Evolutionary conservation across 2,113 vertebrate species (phyloP).

Genomic region (Emydura subglobosa): DNA sequence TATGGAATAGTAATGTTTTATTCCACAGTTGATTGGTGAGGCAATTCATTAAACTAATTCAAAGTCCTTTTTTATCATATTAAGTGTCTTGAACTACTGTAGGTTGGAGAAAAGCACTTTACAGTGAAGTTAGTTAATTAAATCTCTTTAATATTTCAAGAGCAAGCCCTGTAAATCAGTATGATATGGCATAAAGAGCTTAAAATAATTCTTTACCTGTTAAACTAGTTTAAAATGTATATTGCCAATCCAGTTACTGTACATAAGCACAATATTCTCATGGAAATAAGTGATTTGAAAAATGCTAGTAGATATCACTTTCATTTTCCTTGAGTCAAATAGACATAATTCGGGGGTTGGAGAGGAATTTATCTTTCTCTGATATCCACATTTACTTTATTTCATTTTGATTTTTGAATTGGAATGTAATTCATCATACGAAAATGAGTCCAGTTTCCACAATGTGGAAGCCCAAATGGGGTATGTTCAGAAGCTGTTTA

Average conservation of each 20-base stretch:
- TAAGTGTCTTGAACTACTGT: neutral
- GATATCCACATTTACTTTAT: neutral
- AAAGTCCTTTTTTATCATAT: neutral
- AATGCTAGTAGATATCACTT: neutral
- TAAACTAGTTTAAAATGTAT: neutral
- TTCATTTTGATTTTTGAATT: neutral
- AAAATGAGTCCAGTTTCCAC: neutral
- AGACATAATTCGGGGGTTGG: neutral
- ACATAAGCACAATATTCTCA: slow-evolving; percentile 43
- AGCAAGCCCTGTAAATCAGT: neutral
- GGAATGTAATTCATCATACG: neutral
- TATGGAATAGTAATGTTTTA: neutral
- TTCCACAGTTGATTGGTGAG: neutral
- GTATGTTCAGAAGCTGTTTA: neutral
- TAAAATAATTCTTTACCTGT: neutral
- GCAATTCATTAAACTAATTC: neutral
- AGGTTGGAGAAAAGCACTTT: neutral
- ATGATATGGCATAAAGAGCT: neutral
- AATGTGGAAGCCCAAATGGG: neutral
- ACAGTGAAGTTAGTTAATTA: neutral
- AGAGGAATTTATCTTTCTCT: neutral
- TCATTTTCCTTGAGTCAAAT: neutral
- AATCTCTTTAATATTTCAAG: neutral
- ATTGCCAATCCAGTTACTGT: slow-evolving; percentile 13
- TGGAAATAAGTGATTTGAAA: slow-evolving; percentile 54